These are phyloP conservation scores for Melieria omissa DNA, from an alignment of 2,888 invertebrate genomes.

Conservation along the genomic window DNA sequence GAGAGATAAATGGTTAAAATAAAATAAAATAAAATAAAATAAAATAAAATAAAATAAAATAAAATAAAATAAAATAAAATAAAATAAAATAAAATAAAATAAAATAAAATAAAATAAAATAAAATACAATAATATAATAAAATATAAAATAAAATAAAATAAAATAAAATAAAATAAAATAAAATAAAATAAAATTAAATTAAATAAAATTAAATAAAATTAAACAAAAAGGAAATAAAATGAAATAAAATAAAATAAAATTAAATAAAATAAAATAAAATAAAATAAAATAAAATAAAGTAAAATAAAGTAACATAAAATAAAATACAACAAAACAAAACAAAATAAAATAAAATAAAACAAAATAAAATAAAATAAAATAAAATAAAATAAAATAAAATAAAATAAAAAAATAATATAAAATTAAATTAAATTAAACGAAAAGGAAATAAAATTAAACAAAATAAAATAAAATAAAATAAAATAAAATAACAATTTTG, in stretches of 20 bases:
- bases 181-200: background rate
- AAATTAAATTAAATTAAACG: conserved; percentile 10
- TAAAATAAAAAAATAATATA: conserved; percentile 7
- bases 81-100: too few relatives aligned
- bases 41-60: too few relatives aligned
- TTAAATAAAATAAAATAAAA: background rate
- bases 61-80: too few relatives aligned
- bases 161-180: too few relatives aligned
- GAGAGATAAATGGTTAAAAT: too few relatives aligned
- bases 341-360: conserved; percentile 13
- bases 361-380: conserved; percentile 13
- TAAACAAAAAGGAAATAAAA: background rate
- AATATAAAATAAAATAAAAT: too few relatives aligned
- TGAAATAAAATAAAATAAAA: background rate
- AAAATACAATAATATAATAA: too few relatives aligned
- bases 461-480: conserved; percentile 11
- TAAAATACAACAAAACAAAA: conserved; percentile 2
- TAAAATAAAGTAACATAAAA: background rate
- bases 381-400: conserved; percentile 11
- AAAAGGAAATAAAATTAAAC: conserved; percentile 8
- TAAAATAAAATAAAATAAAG: background rate
- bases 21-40: too few relatives aligned
- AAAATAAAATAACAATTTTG: background rate
- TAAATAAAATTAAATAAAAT: background rate
- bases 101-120: too few relatives aligned